Evolutionary conservation across 2,888 invertebrate species (phyloP), one percentile per base, ranked within the genome.

Genomic region (Uloborus plumipes): DNA sequence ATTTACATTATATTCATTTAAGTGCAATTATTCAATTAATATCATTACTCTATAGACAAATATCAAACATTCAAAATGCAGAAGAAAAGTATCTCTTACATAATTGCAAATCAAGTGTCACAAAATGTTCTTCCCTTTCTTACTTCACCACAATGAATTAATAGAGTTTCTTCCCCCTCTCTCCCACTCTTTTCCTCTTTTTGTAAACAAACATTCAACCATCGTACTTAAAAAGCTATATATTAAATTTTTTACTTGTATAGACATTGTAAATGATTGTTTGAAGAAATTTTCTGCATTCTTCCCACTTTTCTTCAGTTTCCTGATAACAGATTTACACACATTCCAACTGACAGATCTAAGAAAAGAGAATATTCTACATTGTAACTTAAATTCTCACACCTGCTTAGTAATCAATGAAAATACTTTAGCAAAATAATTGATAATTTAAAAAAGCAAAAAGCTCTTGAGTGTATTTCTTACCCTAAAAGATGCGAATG

Each of bases 321-420:
- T 75, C 47, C 65, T 59, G 3, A 81, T 22, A 16, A 75, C 55
- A 2, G 75, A 65, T 47, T 61, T 71, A 22, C 75, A 75, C 26
- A 70, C 55, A 39, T 55, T 53, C 80, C 80, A 80, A 62, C 58
- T 70, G n/a, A 72, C 20, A 62, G 80, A 80, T 18, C 80, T 80
- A 62, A 18, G 3, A 14, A 26, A 58, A 61, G 18, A 64, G 49
- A 76, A 6, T 51, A 26, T n/a, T 47, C 39, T 20, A 59, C 20
- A 47, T 58, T 20, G 1, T 18, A 50, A 66, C 16, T 11, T 0
- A 7, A 58, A 39, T 14, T 7, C 7, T 18, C 39, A 47, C 18
- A 70, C 18, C 18, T 6, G n/a, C 7, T 14, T 49, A 7, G 22
- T 22, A 20, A 16, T 9, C 1, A 64, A 9, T n/a, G n/a, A n/a